Conservation (phyloP, 2,797 vertebrate genomes). For the Pogonophryne albipinna region DNA sequence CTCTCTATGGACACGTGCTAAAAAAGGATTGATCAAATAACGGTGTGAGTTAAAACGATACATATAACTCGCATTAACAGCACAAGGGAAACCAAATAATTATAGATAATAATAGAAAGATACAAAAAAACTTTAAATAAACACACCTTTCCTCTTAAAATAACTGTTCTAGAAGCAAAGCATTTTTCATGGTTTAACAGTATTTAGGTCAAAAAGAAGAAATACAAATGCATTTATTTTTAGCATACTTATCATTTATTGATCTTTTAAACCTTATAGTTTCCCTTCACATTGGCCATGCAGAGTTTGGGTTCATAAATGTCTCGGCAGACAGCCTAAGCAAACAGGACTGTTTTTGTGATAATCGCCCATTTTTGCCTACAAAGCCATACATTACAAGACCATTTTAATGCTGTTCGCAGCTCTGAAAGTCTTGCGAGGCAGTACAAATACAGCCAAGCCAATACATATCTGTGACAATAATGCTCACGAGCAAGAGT, state of each 20-base stretch:
- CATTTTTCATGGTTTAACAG: background rate
- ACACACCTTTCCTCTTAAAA: too few relatives aligned
- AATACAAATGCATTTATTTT: background rate
- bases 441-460: slow-evolving; percentile 33
- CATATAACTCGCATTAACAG: background rate
- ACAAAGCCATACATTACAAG: slow-evolving; percentile 5
- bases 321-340: slow-evolving; percentile 13
- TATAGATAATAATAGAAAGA: background rate
- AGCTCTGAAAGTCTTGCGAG: slow-evolving; percentile 11
- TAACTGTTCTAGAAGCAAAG: too few relatives aligned
- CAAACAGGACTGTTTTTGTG: slow-evolving; percentile 29
- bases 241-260: slow-evolving; percentile 2
- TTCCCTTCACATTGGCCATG: slow-evolving; percentile 13
- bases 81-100: background rate
- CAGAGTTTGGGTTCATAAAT: slow-evolving; percentile 16
- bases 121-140: background rate
- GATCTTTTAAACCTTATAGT: slow-evolving; percentile 26
- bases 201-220: background rate
- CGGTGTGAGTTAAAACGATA: background rate
- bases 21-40: background rate
- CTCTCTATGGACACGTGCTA: background rate
- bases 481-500: slow-evolving; percentile 54
- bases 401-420: background rate
- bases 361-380: slow-evolving; percentile 7
- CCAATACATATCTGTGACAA: slow-evolving; percentile 57